Conservation (phyloP, 2,888 invertebrate species). For the Apodemia duryi region DNA sequence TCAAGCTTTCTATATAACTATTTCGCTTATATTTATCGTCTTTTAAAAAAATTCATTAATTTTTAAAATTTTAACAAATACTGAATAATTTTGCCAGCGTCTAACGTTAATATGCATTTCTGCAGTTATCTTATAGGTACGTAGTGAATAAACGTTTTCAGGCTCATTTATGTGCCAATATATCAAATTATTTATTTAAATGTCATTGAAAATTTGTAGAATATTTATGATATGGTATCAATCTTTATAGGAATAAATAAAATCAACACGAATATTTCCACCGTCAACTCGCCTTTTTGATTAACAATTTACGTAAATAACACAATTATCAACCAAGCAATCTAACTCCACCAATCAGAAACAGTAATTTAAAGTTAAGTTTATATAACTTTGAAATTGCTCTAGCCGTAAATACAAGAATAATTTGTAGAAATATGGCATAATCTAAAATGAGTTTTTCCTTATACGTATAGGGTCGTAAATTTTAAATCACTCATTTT, state of each 20-base stretch:
- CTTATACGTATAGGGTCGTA: neutral
- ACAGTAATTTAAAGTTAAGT: constrained; percentile 17
- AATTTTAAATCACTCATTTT: constrained; percentile 22
- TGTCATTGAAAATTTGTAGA: no score
- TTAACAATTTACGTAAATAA: constrained; percentile 29
- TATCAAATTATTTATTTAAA: no score
- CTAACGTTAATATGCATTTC: no score
- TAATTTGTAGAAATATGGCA: constrained; percentile 12
- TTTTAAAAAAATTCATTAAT: no score
- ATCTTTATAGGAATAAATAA: neutral
- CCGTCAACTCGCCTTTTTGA: constrained; percentile 26
- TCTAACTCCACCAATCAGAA: constrained; percentile 18
- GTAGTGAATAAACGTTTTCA: no score
- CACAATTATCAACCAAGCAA: constrained; percentile 18
- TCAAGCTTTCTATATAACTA: no score
- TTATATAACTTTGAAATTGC: constrained; percentile 19
- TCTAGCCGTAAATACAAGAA: constrained; percentile 12
- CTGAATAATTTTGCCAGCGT: no score
- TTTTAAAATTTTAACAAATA: no score
- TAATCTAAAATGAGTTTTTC: constrained; percentile 2
- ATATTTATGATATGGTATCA: neutral
- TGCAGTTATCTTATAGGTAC: no score
- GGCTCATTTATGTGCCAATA: no score
- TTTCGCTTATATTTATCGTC: no score
- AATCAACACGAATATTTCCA: neutral